A percentile compares a stretch with the other conserved stretches of the same genome.
Evolutionary conservation across 1,140 invertebrate genomes (phyloP).

Genomic region (Nymphalis io): DNA sequence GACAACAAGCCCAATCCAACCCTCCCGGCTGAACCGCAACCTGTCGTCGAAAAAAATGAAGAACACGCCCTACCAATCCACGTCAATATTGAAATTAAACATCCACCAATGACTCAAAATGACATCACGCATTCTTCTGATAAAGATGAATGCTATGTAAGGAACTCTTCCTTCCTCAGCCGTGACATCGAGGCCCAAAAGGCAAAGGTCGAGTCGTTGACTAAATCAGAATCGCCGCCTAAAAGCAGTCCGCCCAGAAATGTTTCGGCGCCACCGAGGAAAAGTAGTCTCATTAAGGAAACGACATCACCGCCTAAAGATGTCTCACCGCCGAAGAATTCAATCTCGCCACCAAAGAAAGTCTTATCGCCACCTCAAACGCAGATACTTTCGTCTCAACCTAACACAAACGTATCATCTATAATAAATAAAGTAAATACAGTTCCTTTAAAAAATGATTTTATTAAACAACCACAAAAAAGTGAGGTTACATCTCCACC

Average conservation of each 20-base stretch:
- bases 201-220: slow-evolving; percentile 35
- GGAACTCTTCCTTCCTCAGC: slow-evolving; percentile 63
- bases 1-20: background rate
- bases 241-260: slow-evolving; percentile 41
- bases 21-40: background rate
- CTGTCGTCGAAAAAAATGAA: background rate
- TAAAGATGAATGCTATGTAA: slow-evolving; percentile 50
- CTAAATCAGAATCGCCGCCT: slow-evolving; percentile 31
- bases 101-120: slow-evolving; percentile 19
- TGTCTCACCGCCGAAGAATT: slow-evolving; percentile 30
- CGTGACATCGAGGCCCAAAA: slow-evolving; percentile 62
- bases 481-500: slow-evolving; percentile 34
- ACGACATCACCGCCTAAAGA: slow-evolving; percentile 29
- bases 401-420: slow-evolving; percentile 34
- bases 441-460: slow-evolving; percentile 25
- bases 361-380: slow-evolving; percentile 28
- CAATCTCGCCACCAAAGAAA: slow-evolving; percentile 31
- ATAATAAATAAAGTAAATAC: slow-evolving; percentile 27
- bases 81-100: slow-evolving; percentile 24
- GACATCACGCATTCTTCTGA: slow-evolving; percentile 11
- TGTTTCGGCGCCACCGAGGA: slow-evolving; percentile 39
- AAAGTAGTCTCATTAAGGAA: slow-evolving; percentile 37
- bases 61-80: background rate
- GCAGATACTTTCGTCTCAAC: slow-evolving; percentile 34
- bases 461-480: slow-evolving; percentile 13